phyloP scores from a whole-genome alignment of 2,888 invertebrate species.

The Lepidochrysops patricia region DNA sequence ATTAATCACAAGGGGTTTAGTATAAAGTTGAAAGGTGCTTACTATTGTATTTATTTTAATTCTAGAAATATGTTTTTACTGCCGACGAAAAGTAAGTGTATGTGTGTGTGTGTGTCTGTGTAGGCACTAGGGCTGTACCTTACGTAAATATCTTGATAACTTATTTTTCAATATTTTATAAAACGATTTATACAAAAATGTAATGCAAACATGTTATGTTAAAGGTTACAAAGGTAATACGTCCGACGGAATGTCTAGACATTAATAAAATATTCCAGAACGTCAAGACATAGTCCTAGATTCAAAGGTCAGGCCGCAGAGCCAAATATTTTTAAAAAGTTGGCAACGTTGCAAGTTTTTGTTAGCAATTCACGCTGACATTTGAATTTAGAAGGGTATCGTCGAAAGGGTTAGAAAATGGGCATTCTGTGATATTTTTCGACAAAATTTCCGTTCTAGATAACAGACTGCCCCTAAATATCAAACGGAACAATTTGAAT shows the following conservation, averaged over 20 bases:
- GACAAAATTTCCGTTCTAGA: conserved; percentile 13
- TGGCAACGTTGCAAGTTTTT: background rate
- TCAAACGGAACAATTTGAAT: background rate
- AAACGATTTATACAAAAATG: background rate
- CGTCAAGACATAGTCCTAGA: background rate
- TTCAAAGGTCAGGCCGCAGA: background rate
- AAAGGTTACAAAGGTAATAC: background rate
- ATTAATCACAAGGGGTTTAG: background rate
- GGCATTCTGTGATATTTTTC: background rate
- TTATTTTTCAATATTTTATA: no score
- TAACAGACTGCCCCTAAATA: conserved; percentile 4
- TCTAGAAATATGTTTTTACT: no score
- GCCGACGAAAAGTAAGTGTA: no score
- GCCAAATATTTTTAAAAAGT: background rate
- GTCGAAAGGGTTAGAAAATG: background rate
- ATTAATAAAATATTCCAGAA: background rate
- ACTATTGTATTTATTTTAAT: no score
- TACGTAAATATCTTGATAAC: no score
- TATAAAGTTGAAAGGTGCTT: background rate
- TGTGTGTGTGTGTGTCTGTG: no score
- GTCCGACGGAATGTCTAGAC: background rate
- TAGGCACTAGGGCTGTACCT: no score
- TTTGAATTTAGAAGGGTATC: background rate
- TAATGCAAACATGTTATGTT: background rate
- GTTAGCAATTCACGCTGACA: conserved; percentile 4